Conservation (phyloP, 2,113 vertebrate genomes). For the Trinectes maculatus region DNA sequence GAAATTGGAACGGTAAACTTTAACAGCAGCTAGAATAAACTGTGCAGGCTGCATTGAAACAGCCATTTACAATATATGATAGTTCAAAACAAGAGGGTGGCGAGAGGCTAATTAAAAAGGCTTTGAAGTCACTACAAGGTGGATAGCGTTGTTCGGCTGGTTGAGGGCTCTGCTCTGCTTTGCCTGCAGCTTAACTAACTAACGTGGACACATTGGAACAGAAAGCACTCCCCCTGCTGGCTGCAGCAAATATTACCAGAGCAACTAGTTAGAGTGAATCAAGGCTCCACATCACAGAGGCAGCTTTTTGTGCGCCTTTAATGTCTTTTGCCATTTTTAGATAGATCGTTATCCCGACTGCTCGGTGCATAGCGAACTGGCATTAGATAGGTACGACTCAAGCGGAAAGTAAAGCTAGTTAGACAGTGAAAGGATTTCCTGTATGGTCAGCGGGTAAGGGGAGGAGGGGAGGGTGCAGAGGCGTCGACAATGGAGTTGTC, state of each 20-base stretch:
- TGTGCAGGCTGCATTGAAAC: slow-evolving; percentile 25
- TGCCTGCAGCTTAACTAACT: slow-evolving; percentile 36
- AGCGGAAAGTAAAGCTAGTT: slow-evolving; percentile 51
- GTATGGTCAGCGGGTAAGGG: slow-evolving; percentile 65
- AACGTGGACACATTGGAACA: slow-evolving; percentile 48
- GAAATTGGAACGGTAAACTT: slow-evolving; percentile 49
- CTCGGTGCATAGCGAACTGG: slow-evolving; percentile 12
- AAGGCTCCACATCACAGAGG: slow-evolving; percentile 27
- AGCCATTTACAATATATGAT: slow-evolving; percentile 21
- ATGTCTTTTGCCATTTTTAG: slow-evolving; percentile 43
- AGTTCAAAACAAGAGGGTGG: slow-evolving; percentile 29
- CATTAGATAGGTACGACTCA: slow-evolving; percentile 52
- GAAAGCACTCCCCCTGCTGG: slow-evolving; percentile 78
- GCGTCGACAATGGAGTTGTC: slow-evolving; percentile 54
- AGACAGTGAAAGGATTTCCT: slow-evolving; percentile 64
- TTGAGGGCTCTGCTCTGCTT: slow-evolving; percentile 42
- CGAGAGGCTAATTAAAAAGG: slow-evolving; percentile 54
- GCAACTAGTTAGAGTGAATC: slow-evolving; percentile 35
- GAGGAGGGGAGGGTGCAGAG: slow-evolving; percentile 45
- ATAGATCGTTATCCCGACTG: slow-evolving; percentile 53
- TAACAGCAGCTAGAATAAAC: slow-evolving; percentile 44
- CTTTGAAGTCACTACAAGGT: slow-evolving; percentile 57
- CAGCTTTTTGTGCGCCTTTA: slow-evolving; percentile 28
- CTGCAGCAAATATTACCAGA: slow-evolving; percentile 13
- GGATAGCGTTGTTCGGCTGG: slow-evolving; percentile 43